Evolutionary conservation across 2,888 invertebrate species (phyloP), one percentile per base, ranked within the genome.

Genomic region (Mythimna impura): DNA sequence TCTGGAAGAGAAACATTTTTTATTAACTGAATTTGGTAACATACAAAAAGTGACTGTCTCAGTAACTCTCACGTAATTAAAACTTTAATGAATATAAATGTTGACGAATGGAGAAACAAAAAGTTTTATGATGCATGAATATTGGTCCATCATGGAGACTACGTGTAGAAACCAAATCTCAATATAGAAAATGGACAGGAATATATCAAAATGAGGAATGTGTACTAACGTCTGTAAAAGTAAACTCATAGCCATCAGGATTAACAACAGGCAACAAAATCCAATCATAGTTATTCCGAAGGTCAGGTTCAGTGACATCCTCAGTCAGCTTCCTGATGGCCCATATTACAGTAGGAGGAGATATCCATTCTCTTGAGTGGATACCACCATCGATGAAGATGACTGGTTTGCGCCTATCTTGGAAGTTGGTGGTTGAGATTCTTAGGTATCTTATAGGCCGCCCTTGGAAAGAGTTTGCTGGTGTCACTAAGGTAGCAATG

Each of bases 361-460:
- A 96, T 75, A 97, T 97, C 98, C 98, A 98, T 92, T 98, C 98
- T 62, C 98, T 96, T 0, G 97, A 96, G 87, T 97, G 97, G 71
- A 97, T 97, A 5, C 97, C 97, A 55, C 95, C 97, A 80, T 97
- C 97, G 43, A 97, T 94, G 78, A 97, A 92, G 82, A 97, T 96
- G 4, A 96, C 93, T 0, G 97, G 97, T 74, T 97, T 97, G n/a
- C 87, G 87, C 0, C 58, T 34, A 52, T 95, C 94, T 73, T 91
- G 84, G 62, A 93, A 93, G 73, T 95, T 94, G 43, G 96, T 94
- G 67, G 93, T 96, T 8, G 97, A 97, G 63, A 97, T 96, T 87
- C 96, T 97, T 57, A 97, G 88, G 74, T 96, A 96, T 66, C 94
- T 95, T 71, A 97, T 93, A 3, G 95, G 92, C 3, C 97, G 95